Evolutionary conservation across 2,113 vertebrate species (phyloP), one percentile per base, ranked within the genome.

Genomic region (Piaya cayana): DNA sequence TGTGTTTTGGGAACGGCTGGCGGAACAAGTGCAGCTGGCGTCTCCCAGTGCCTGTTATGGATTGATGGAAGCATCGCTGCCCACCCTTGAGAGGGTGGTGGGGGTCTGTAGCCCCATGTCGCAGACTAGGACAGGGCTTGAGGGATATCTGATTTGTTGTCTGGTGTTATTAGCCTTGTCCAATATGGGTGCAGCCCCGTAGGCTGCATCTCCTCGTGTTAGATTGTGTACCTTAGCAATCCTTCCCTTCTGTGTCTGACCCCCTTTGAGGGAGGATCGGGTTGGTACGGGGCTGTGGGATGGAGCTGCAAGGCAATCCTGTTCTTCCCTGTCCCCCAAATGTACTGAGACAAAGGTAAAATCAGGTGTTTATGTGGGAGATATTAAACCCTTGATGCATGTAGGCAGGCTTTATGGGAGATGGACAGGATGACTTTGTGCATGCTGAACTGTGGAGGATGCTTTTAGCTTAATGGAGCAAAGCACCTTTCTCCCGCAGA

Each of bases 381-480:
- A 19, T 59, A 39, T 29, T 71, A 50, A 72, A 16, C 13, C n/a
- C 52, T 39, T 55, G 23, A 37, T 47, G 62, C 45, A 20, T 3
- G 71, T 23, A 47, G 70, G 81, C 67, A 49, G 77, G 80, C 83
- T 82, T 69, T 87, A 70, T 56, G 82, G 65, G 47, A 93, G 90
- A 21, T 64, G 87, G 85, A 32, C 90, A 39, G 88, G 25, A 70
- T 80, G 75, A 78, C 85, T 95, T 70, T 64, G 72, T 88, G 80
- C 74, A 5, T 12, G 25, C 88, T 78, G 76, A 86, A 64, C 86
- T 68, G 60, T 68, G 69, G 86, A 93, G 95, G 76, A 94, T 97
- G 96, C 95, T 96, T 97, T 97, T 97, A 97, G 96, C 93, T 93
- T 97, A 97, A 97, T 97, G 95, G 92, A 96, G 92, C 96, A 94